These are phyloP conservation scores for Lepus americanus DNA, from an alignment of 2,113 vertebrate species.

Conservation along the genomic window DNA sequence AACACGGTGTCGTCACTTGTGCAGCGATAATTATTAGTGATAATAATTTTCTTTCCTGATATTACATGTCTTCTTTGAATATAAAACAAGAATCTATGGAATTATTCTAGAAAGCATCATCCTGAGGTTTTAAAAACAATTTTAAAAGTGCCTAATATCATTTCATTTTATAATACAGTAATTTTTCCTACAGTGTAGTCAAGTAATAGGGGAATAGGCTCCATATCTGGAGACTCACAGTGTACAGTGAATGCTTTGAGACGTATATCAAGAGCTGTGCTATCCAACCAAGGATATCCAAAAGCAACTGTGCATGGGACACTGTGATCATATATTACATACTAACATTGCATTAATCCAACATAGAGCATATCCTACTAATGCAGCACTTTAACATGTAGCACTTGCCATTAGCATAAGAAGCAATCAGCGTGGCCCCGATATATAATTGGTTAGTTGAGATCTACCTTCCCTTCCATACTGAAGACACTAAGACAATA, in stretches of 20 bases:
- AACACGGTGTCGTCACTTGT: background rate
- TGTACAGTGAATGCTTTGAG: background rate
- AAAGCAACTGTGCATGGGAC: background rate
- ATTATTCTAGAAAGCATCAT: background rate
- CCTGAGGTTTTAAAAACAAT: background rate
- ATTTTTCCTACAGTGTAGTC: background rate
- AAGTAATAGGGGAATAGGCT: background rate
- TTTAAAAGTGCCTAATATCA: background rate
- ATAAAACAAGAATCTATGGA: background rate
- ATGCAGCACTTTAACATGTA: background rate
- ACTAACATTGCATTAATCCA: background rate
- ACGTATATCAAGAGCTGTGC: background rate
- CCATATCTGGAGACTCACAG: background rate
- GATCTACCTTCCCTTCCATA: background rate
- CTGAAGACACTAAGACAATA: accelerated
- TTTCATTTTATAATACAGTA: background rate
- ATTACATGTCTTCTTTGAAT: background rate
- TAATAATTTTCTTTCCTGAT: background rate
- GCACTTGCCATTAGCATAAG: background rate
- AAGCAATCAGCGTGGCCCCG: background rate
- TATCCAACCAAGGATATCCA: background rate
- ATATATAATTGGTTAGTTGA: background rate
- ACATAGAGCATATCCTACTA: background rate
- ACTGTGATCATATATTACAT: background rate
- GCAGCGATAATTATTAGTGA: background rate